A percentile compares a stretch with the other conserved stretches of the same genome.
phyloP scores from a whole-genome alignment of 2,888 invertebrate species.

The Hermodice carunculata region DNA sequence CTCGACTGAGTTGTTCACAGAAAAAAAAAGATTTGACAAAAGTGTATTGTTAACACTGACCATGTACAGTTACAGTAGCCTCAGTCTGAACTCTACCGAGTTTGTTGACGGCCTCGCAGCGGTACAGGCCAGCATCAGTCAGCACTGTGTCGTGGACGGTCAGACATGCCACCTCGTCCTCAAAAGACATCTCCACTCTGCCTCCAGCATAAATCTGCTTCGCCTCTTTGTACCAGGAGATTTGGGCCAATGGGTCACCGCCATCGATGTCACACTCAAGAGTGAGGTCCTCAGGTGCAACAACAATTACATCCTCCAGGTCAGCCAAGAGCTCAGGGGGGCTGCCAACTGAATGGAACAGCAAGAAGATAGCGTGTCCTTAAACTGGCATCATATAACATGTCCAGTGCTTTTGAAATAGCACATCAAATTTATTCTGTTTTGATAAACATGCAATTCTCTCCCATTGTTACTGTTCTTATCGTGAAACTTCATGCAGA shows the following conservation, averaged over 20 bases:
- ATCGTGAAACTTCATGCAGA: no score
- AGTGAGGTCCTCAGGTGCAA: slow-evolving; percentile 28
- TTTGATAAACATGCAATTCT: no score
- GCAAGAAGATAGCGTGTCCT: no score
- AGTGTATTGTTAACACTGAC: slow-evolving; percentile 46
- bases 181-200: slow-evolving; percentile 62
- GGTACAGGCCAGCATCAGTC: slow-evolving; percentile 61
- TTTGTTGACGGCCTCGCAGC: slow-evolving; percentile 62
- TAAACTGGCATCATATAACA: no score
- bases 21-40: no score
- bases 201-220: slow-evolving; percentile 59
- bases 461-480: no score
- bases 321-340: slow-evolving; percentile 52
- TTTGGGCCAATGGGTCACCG: slow-evolving; percentile 63
- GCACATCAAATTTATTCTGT: no score
- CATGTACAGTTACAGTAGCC: slow-evolving; percentile 59
- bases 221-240: slow-evolving; percentile 52
- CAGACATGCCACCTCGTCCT: slow-evolving; percentile 68
- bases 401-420: no score
- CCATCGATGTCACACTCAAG: slow-evolving; percentile 52
- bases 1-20: no score
- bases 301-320: slow-evolving; percentile 34
- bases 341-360: slow-evolving; percentile 51
- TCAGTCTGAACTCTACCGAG: slow-evolving; percentile 64
- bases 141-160: slow-evolving; percentile 74